Evolutionary conservation across 2,113 vertebrate species (phyloP).

Genomic region (Cryptotis parvus): DNA sequence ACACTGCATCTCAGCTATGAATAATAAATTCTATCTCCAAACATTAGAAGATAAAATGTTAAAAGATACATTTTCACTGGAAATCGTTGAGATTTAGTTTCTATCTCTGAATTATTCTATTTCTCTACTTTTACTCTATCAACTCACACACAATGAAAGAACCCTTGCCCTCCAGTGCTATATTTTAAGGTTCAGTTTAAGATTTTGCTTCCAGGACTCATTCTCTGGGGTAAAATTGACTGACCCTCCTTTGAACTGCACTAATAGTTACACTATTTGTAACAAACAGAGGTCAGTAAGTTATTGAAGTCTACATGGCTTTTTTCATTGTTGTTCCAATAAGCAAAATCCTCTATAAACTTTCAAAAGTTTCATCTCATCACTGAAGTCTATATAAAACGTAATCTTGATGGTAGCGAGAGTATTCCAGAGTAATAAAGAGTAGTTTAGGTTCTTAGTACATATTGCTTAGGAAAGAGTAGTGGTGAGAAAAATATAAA

Average conservation of each 20-base stretch:
- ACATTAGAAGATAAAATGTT: not conserved
- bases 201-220: not conserved
- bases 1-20: not conserved
- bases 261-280: not conserved
- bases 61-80: not conserved
- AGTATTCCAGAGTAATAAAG: not conserved
- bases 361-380: not conserved
- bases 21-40: not conserved
- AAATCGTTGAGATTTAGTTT: not conserved
- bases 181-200: not conserved
- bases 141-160: not conserved
- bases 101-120: not conserved
- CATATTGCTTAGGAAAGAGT: constrained; percentile 21
- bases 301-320: not conserved
- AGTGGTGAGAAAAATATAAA: not conserved
- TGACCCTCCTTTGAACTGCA: not conserved
- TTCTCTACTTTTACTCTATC: not conserved
- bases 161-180: not conserved
- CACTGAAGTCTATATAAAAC: not conserved
- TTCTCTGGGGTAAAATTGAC: not conserved
- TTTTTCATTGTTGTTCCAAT: not conserved
- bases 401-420: not conserved
- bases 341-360: not conserved
- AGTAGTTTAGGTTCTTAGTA: not conserved
- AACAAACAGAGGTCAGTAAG: not conserved